Evolutionary conservation across 1,140 invertebrate genomes (phyloP), one percentile per base, ranked within the genome.

Genomic region (Aleiodes sp.): DNA sequence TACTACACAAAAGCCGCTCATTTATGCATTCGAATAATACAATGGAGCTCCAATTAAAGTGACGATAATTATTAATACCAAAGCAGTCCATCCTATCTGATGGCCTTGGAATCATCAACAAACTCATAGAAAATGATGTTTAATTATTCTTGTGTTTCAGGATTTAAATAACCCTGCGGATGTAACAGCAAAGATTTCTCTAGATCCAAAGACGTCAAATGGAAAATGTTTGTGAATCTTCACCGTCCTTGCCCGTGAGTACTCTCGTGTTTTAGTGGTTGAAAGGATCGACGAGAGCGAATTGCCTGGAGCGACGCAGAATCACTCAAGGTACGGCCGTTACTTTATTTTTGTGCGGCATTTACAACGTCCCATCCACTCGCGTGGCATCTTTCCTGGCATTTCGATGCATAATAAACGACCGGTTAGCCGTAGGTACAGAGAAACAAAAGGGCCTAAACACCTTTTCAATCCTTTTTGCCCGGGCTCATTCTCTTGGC

Each of bases 351-450:
- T 84, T 84, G 77, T 78, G 65, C 74, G 76, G 68, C 79, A 79
- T 84, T 84, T 82, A 82, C 82, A 83, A 82, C 82, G 82, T 83
- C 78, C 78, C 81, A 81, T 84, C 82, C 81, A 83, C 82, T 84
- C 83, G 82, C 79, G 80, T 81, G 82, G 83, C 81, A 82, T 84
- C 82, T 78, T 82, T 81, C 74, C 80, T 84, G 83, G 83, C 83
- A 85, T 85, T 85, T 85, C 83, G 82, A 84, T 85, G 83, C 83
- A 85, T 85, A 85, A 84, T 85, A 85, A 85, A 85, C 82, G 83
- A 84, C 81, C 80, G 78, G 79, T 84, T 82, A 82, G 79, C 79
- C 80, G 73, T 75, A 81, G 79, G 70, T 78, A 69, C 69, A 67
- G 71, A 37, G 57, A 37, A 21, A 29, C n/a, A 59, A 73, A 75